Evolutionary conservation across 53 echinoderm and acorn worm genomes (phyloP), one percentile per base, ranked within the genome.

Genomic region (Patiria pectinifera): DNA sequence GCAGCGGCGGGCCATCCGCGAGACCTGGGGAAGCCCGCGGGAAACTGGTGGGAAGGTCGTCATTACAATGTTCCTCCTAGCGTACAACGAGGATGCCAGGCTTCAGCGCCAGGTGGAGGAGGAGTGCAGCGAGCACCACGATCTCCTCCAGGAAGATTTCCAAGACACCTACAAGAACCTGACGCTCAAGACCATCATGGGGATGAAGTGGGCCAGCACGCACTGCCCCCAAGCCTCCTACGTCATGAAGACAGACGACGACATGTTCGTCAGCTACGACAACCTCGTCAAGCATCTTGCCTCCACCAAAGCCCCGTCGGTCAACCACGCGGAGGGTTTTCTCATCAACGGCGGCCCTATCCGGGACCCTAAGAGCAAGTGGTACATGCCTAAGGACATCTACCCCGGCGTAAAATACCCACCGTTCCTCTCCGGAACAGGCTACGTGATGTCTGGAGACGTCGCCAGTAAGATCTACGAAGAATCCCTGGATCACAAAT

Each of bases 391-490:
- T 14, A 86, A 85, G 71, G 93, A 97, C 3, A 72, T 89, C 1
- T 99, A 99, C 81, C 95, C 99, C 0, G 97, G 92, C 35, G 82
- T 61, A 69, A 97, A 76, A 82, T 99, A 99, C 87, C 99, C 99
- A 21, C 96, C 99, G n/a, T 99, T 97, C 66, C 93, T 95, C 70
- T 99, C 99, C 0, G 99, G 99, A 61, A 99, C 99, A 2, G 99
- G 97, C 23, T 99, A 99, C 45, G 87, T 95, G 22, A 94, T 99
- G 94, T 99, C 99, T 0, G 94, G 82, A 0, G 99, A 99, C 46
- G 93, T 99, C 5, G 87, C 94, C 0, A 84, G 83, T 7, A 94
- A 92, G 78, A 63, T 96, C 19, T 99, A 93, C 83, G 89, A 89
- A 71, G 93, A 91, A 12, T 99, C 99, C 4, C 86, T 96, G 5